Evolutionary conservation across 1,140 invertebrate genomes (phyloP).

Genomic region (Manduca sexta): DNA sequence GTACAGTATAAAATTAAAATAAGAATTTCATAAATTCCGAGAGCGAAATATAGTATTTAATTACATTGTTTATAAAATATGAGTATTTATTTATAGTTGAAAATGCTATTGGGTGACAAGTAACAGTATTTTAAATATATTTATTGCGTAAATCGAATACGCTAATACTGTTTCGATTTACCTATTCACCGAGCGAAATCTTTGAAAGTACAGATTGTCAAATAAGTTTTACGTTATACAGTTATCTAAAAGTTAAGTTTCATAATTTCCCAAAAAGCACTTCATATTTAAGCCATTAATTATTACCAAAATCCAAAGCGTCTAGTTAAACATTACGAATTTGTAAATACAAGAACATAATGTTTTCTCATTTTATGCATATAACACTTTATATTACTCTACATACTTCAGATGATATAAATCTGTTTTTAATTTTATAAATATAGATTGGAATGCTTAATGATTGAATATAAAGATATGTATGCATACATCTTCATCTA

Average conservation of each 20-base stretch:
- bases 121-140: background rate
- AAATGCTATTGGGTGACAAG: background rate
- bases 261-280: too few species aligned
- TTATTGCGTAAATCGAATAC: background rate
- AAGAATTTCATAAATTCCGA: constrained; percentile 9
- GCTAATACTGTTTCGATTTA: background rate
- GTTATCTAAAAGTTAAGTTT: too few species aligned
- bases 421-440: constrained; percentile 7
- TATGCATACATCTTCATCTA: constrained; percentile 30
- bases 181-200: too few species aligned
- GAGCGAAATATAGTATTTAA: constrained; percentile 10
- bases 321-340: too few species aligned
- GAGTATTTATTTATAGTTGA: constrained; percentile 6
- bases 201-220: too few species aligned
- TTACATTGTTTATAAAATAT: constrained; percentile 2
- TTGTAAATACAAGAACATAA: too few species aligned
- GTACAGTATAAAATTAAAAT: background rate
- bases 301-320: too few species aligned
- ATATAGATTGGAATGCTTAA: constrained; percentile 61
- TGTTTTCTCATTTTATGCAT: too few species aligned
- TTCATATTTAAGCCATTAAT: too few species aligned
- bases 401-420: too few species aligned
- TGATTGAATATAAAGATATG: constrained; percentile 55
- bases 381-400: too few species aligned
- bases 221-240: too few species aligned